Evolutionary conservation across 2,888 invertebrate genomes (phyloP), one percentile per base, ranked within the genome.

Genomic region (Dugesia japonica): DNA sequence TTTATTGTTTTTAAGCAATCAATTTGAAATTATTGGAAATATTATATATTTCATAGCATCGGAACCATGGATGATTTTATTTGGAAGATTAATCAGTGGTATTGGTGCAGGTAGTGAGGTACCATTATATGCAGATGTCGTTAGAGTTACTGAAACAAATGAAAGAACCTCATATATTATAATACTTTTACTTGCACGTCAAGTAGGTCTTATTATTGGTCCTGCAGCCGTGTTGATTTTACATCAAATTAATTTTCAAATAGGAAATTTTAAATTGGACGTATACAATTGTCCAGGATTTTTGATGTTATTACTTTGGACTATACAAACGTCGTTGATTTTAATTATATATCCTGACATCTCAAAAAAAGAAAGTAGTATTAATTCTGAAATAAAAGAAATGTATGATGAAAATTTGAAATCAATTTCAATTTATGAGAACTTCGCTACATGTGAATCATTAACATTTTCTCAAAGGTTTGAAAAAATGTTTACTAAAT

Each of bases 1-100:
- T 33, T n/a, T 77, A 15, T 23, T 77, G 17, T 28, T 77, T 17
- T n/a, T 77, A 13, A 26, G 33, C 20, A 77, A 77, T 77, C 75
- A 56, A n/a, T 28, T 77, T 1, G 77, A 77, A 71, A 77, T 77
- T 7, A 71, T 75, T 71, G 77, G 77, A 28, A 77, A 77, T 42
- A 28, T 77, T 23, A 33, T 77, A 13, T 77, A 77, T n/a, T 27
- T 77, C 33, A 26, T 71, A 1, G 77, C 76, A 27, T 27, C 26
- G 17, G 42, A 27, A 23, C 77, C 77, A 0, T 42, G 42, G 42
- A 17, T 26, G 26, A 26, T 76, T 75, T 77, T 77, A 26, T 56
- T 77, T 26, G 77, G 77, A 20, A 77, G 77, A 27, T 77, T 77
- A 15, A 56, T 77, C 71, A 23, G 77, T n/a, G 77, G 77, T 0